phyloP scores from a whole-genome alignment of 2,797 vertebrate species.

The Garrulus glandarius region DNA sequence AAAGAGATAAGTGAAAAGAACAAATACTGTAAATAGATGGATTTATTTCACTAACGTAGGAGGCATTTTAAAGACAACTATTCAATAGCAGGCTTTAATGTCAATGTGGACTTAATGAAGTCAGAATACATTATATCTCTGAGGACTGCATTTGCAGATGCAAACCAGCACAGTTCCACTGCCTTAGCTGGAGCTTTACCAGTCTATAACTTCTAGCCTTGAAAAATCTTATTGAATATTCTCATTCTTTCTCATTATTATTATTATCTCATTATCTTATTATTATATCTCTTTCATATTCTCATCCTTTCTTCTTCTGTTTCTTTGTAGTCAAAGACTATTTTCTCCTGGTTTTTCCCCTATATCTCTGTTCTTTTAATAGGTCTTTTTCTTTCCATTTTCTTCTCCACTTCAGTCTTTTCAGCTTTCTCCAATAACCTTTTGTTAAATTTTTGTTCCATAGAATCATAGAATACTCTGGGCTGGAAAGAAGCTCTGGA shows the following conservation, averaged over 20 bases:
- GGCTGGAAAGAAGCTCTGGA: neutral
- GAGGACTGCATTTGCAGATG: neutral
- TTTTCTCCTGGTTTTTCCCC: neutral
- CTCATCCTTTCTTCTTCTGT: neutral
- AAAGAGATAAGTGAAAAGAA: constrained; percentile 8
- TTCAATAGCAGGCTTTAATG: constrained; percentile 4
- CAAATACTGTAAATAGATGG: constrained; percentile 32
- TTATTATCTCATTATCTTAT: too few relatives aligned
- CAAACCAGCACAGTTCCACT: neutral
- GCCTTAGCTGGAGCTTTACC: neutral
- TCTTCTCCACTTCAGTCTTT: neutral
- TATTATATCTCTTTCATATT: too few relatives aligned
- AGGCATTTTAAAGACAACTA: constrained; percentile 36
- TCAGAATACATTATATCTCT: neutral
- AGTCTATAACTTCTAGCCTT: neutral
- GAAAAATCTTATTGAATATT: neutral
- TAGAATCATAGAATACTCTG: neutral
- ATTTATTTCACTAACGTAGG: constrained; percentile 37
- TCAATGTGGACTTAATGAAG: constrained; percentile 23
- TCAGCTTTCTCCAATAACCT: neutral
- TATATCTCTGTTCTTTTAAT: neutral
- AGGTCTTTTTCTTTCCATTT: neutral
- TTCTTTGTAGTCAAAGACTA: neutral
- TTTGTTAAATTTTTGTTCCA: neutral
- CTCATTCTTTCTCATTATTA: too few relatives aligned